Base-by-base conservation (phyloP, 2,797 vertebrate genomes). In the Anabas testudineus region DNA sequence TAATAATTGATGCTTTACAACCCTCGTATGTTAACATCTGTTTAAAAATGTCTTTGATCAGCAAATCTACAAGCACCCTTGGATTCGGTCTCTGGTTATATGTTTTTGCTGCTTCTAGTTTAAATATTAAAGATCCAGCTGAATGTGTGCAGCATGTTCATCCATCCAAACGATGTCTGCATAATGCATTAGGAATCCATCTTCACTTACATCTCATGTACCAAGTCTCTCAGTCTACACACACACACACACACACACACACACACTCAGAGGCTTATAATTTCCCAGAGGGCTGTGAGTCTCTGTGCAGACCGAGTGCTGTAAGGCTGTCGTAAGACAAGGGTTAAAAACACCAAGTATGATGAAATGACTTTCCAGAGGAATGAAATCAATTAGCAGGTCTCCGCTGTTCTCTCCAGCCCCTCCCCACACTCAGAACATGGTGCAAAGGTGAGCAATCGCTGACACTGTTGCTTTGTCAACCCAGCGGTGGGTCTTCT, bases 281-380 rank as follows among this genome's bases (percentile, higher is more conserved):
- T 87, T 86, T 85, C 87, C 90, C 80, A 30, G 51, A 32, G 68
- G 87, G 51, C 52, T 0, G 3, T 2, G 62, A 21, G 78, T 76
- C 76, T 90, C 84, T 37, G 39, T 65, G 76, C 85, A 86, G 80
- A 75, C 67, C 41, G 16, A 66, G 63, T 87, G 76, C 61, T 87
- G 89, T 81, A 87, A 91, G 78, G 60, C 86, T 87, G 81, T 82
- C 84, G 81, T 87, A 87, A 90, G 85, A 90, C 81, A 78, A 82
- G 75, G 85, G 83, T 91, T 92, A 91, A 95, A 93, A 95, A 93
- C 92, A 94, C 80, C n/a, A 71, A 82, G 85, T 70, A 92, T 95
- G 94, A 95, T 94, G 94, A 94, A 94, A 95, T 83, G 74, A 80
- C 67, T 63, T 87, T 90, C 92, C 90, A 42, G 36, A 76, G 88